Conservation (phyloP, 2,888 invertebrate species). For the Seladonia tumulorum region DNA sequence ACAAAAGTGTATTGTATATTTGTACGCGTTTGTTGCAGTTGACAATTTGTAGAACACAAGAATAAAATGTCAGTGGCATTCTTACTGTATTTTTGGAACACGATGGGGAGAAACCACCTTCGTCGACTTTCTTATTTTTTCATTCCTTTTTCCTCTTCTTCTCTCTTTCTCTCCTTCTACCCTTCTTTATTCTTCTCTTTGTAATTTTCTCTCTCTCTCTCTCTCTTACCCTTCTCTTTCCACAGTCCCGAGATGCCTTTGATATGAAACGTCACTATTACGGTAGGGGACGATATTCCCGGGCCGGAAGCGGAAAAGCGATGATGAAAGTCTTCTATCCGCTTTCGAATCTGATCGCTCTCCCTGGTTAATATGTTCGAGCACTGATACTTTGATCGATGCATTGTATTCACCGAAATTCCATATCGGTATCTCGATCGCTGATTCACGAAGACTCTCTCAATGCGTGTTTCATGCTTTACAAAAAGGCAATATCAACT, state of each 20-base stretch:
- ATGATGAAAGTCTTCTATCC: slow-evolving; percentile 10
- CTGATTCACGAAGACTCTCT: neutral
- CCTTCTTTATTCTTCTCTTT: neutral
- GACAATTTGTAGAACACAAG: neutral
- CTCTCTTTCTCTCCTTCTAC: neutral
- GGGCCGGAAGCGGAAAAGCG: slow-evolving; percentile 5
- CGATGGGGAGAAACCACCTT: neutral
- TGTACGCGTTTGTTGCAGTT: neutral
- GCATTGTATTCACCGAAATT: neutral
- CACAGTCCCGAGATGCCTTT: neutral
- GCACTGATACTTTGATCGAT: neutral
- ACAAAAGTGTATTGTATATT: neutral
- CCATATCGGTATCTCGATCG: neutral
- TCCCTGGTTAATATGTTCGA: neutral
- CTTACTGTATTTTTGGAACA: neutral
- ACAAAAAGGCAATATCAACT: neutral
- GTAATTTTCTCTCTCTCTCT: neutral
- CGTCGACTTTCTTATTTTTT: neutral
- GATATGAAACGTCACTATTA: slow-evolving; percentile 26
- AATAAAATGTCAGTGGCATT: neutral
- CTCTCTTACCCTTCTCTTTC: neutral
- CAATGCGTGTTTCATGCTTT: neutral
- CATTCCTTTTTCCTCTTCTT: neutral
- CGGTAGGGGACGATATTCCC: slow-evolving; percentile 12
- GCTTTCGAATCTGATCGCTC: neutral